Evolutionary conservation across 2,113 vertebrate species (phyloP), one percentile per base, ranked within the genome.

Genomic region (Takifugu bimaculatus): DNA sequence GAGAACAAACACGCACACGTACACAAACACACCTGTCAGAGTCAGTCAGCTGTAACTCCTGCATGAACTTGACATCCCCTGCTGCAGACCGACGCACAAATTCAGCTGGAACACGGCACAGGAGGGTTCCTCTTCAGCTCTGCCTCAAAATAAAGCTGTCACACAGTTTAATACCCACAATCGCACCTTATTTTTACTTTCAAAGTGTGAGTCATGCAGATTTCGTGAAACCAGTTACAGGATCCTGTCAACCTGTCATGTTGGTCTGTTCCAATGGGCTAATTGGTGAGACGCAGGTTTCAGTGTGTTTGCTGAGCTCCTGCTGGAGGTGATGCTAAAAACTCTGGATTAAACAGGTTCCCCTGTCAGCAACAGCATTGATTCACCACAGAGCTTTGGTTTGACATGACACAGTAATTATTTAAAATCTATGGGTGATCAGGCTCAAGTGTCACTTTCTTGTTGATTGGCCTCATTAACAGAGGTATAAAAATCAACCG

Each of bases 1-100:
- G 62, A 35, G 65, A 45, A 53, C 55, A 57, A 57, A 57, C 35
- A 61, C 29, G 47, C 49, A 60, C 43, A 53, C 54, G 57, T 45
- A 61, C 42, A 48, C 44, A 39, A 25, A 63, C 14, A 60, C 20
- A 58, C 26, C 63, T 44, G 59, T 54, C 20, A 52, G 26, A 47
- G 58, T 42, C 42, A 48, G 61, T 52, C 49, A 54, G 11, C 45
- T 55, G 4, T 29, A 50, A 51, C 42, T 50, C 64, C 26, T 26
- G 6, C 52, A 56, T 58, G 32, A 5, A 53, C 56, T 42, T 35
- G 48, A 25, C 27, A 32, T 58, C 15, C 35, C 44, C 13, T 15
- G 14, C 12, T 45, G 14, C 44, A 45, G 44, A 45, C 26, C 13
- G 44, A 45, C 26, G 27, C 25, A 51, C 39, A 47, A 27, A 62